Evolutionary conservation across 1,140 invertebrate species (phyloP).

Genomic region (Stenopsyche tienmushanensis): DNA sequence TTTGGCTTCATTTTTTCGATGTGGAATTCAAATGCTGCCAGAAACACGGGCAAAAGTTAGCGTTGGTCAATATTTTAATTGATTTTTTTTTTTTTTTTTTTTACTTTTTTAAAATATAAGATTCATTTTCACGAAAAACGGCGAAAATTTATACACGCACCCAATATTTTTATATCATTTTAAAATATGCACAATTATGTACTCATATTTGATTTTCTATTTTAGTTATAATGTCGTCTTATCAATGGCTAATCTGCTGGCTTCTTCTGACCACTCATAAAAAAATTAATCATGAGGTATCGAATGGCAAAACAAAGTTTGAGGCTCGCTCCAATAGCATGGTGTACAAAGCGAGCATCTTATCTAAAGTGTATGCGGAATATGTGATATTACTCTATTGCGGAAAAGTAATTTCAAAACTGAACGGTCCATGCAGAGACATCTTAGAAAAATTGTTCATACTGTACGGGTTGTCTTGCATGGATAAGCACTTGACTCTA

Average conservation of each 20-base stretch:
- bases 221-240: constrained; percentile 71
- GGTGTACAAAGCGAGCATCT: constrained; percentile 73
- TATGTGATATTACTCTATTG: constrained; percentile 64
- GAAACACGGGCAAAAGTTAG: too few relatives aligned
- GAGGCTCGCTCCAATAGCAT: constrained; percentile 78
- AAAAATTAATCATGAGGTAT: constrained; percentile 60
- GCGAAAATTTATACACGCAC: constrained; percentile 16
- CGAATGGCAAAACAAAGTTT: constrained; percentile 66
- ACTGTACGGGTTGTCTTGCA: constrained; percentile 69
- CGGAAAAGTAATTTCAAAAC: constrained; percentile 56
- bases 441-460: constrained; percentile 68
- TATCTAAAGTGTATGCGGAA: constrained; percentile 77
- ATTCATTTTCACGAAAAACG: constrained; percentile 27
- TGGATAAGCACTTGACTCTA: constrained; percentile 74
- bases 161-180: too few relatives aligned
- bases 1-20: too few relatives aligned
- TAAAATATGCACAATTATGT: too few relatives aligned
- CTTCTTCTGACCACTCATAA: constrained; percentile 69
- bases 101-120: constrained; percentile 31
- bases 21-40: too few relatives aligned
- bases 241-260: constrained; percentile 83
- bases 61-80: constrained; percentile 14
- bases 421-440: constrained; percentile 52
- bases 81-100: constrained; percentile 18
- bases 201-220: constrained; percentile 40